These are phyloP conservation scores for Tachuris rubrigastra DNA, from an alignment of 2,113 vertebrate genomes.

Conservation along the genomic window DNA sequence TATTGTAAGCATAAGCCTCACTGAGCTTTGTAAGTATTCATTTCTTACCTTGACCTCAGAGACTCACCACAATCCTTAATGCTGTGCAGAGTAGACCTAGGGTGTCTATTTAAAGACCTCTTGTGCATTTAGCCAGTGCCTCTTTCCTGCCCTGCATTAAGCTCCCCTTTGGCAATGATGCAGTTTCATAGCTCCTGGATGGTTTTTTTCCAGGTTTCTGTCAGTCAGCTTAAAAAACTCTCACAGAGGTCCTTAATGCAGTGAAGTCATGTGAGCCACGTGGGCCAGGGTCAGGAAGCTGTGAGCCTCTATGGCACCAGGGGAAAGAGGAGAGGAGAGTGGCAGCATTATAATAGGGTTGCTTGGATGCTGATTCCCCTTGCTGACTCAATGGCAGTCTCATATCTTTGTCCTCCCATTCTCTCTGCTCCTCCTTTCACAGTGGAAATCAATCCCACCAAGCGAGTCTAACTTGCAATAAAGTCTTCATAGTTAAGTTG, in stretches of 20 bases:
- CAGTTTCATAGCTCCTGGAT: neutral
- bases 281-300: conserved; percentile 21
- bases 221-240: conserved; percentile 51
- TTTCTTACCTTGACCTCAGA: conserved; percentile 23
- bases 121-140: neutral
- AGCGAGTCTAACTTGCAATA: neutral
- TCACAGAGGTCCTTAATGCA: conserved; percentile 30
- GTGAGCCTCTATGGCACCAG: neutral
- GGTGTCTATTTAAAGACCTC: neutral
- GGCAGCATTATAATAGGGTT: neutral
- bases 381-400: neutral
- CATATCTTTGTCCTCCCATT: neutral
- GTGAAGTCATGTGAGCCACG: neutral
- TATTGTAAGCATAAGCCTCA: neutral
- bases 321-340: neutral
- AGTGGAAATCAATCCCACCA: neutral
- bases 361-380: neutral
- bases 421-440: neutral
- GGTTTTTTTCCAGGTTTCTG: neutral
- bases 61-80: neutral
- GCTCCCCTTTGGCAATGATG: neutral
- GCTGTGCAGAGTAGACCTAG: neutral
- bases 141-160: neutral
- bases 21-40: neutral
- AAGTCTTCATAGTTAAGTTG: conserved; percentile 9